Percentiles rank a stretch among this genome's conserved stretches.
Conservation (phyloP, 2,113 vertebrate species). For the Gallinago paraguaiae region DNA sequence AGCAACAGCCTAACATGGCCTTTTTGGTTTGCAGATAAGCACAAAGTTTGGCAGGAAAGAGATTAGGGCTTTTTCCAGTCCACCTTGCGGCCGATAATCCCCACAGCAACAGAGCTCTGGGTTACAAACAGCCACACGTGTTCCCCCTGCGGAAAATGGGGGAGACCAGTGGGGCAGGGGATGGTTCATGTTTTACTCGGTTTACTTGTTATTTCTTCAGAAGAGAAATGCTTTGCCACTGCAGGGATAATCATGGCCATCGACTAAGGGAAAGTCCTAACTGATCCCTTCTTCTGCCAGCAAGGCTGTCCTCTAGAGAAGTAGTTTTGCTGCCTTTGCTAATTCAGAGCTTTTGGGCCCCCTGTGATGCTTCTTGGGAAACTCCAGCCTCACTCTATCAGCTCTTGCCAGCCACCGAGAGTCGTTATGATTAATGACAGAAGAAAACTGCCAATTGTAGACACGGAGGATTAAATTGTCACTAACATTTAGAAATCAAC, state of each 20-base stretch:
- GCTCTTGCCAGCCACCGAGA: not conserved
- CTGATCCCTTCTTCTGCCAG: not conserved
- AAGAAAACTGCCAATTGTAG: not conserved
- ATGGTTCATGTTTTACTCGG: not conserved
- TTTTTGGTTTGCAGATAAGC: conserved; percentile 66
- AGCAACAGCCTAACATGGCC: not conserved
- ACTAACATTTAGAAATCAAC: not conserved
- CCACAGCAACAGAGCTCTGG: conserved; percentile 36
- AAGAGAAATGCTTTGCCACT: not conserved
- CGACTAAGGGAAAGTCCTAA: not conserved
- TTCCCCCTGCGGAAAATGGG: conserved; percentile 1
- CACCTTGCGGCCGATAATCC: conserved; percentile 23
- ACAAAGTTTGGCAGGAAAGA: conserved; percentile 68
- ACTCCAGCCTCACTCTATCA: conserved; percentile 5
- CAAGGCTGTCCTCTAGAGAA: not conserved
- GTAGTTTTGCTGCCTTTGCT: not conserved
- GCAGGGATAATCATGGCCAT: fast-evolving
- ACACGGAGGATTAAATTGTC: conserved; percentile 4
- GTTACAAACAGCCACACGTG: not conserved
- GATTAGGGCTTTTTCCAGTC: conserved; percentile 65
- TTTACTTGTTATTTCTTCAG: not conserved
- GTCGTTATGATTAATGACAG: not conserved
- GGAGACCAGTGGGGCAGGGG: not conserved
- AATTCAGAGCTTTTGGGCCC: not conserved
- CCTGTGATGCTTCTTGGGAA: not conserved